These are phyloP conservation scores for Phataginus tetradactyla DNA, from an alignment of 2,797 vertebrate species.

Conservation along the genomic window DNA sequence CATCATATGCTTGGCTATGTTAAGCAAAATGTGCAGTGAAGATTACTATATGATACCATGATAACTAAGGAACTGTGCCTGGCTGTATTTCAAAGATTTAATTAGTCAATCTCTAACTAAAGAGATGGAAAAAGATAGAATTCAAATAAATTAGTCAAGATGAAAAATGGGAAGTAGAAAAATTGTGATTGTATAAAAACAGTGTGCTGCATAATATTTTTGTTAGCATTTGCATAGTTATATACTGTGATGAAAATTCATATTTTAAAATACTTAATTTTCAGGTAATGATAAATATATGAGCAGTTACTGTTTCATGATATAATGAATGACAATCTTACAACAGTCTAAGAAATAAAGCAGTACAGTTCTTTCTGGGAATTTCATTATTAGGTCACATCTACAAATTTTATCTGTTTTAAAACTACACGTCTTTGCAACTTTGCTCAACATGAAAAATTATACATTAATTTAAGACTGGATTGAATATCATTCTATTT, in stretches of 20 bases:
- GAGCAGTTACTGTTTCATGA: neutral
- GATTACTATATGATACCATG: neutral
- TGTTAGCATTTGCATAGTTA: neutral
- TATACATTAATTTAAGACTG: neutral
- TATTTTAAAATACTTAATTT: constrained; percentile 21
- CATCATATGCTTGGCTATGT: neutral
- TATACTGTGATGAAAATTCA: neutral
- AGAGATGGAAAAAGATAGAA: neutral
- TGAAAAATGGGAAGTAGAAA: neutral
- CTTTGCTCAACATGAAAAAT: neutral
- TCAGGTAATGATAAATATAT: neutral
- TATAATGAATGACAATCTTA: neutral
- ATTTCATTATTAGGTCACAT: neutral
- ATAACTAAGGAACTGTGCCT: neutral
- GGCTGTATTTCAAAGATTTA: neutral
- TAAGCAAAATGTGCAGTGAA: neutral
- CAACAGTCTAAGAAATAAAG: neutral
- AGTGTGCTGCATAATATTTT: neutral
- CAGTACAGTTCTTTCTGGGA: neutral
- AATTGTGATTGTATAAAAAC: neutral
- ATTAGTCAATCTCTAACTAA: neutral
- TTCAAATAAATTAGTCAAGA: neutral
- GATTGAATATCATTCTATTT: neutral
- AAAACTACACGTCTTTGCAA: neutral
- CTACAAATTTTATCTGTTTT: neutral